Evolutionary conservation across 2,888 invertebrate genomes (phyloP), one percentile per base, ranked within the genome.

Genomic region (Coleophora flavipennella): DNA sequence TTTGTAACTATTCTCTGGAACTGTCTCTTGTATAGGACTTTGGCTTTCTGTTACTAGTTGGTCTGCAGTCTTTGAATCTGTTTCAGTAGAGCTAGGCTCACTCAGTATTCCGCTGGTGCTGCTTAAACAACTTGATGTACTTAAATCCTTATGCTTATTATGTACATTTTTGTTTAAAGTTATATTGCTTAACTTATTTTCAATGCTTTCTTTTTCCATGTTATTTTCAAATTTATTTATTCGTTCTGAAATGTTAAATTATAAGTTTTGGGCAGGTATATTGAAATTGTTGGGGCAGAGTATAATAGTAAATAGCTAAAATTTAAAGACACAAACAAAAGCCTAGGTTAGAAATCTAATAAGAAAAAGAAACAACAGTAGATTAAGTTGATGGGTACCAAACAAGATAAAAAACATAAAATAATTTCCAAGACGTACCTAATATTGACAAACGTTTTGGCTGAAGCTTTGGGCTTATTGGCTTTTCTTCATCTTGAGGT

Each of bases 151-250:
- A 60, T 52, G 48, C 53, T 61, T 73, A 67, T 45, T 61, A 57
- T 57, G 59, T 62, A 52, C 54, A 54, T 55, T 67, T 49, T 67
- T 72, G 66, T 74, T 73, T 67, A 77, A 57, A 49, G 69, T 66
- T 52, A 78, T 54, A 57, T 62, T 76, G 45, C 60, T 58, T 57
- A 78, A 53, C 71, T 75, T 80, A 51, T 60, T 58, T 51, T 69
- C 69, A 50, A 73, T 54, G 47, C 55, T 51, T 45, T 74, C 73
- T 70, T 66, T 73, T 52, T 76, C 75, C 54, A 64, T 55, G 56
- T 73, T 70, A 48, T 73, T 81, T 55, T 84, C 84, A 60, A 84
- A 84, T 71, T 83, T 72, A 53, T 57, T 84, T 78, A 84, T 84
- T 84, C 79, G 83, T 46, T 84, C 84, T 84, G 73, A 38, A 74